Evolutionary conservation across 2,888 invertebrate species (phyloP), one percentile per base, ranked within the genome.

Genomic region (Eristalinus sepulchralis): DNA sequence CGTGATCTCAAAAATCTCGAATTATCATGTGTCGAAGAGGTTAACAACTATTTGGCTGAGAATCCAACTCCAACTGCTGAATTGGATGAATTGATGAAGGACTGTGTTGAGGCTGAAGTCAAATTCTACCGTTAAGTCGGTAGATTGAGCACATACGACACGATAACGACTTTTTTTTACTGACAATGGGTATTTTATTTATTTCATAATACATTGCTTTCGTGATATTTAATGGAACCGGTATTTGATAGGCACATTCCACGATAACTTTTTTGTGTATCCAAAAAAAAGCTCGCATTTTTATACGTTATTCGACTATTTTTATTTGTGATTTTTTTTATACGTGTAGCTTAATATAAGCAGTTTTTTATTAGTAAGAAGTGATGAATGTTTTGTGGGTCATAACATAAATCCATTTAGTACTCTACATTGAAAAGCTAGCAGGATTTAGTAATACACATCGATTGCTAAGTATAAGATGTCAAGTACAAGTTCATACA

Each of bases 41-140:
- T 94, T 79, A 92, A 93, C 90, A 90, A 90, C 66, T 91, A 94
- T 90, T 91, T 95, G 20, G 90, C 90, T 2, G 92, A 93, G 75
- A 92, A 93, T 88, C 93, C 90, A 89, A 91, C 90, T 88, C 90
- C 91, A 85, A 91, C 94, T 10, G 91, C 92, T 1, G 95, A 95
- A 89, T 91, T 95, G 66, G 95, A 95, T 89, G 94, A 94, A 88
- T 90, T 95, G 82, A 93, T 95, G 92, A 95, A 95, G 91, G 95
- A 94, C 90, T 95, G 95, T 89, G 95, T 95, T n/a, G 95, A 95
- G 90, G 94, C 95, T 57, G 95, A 95, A 91, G 94, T 95, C 1
- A 94, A 95, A 90, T 94, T 95, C 89, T 96, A 96, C 90, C 94
- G 93, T 89, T 94, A 93, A 91, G 88, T 6, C 9, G 11, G 9